These are phyloP conservation scores for Elmis aenea DNA, from an alignment of 2,888 invertebrate species.

Conservation along the genomic window DNA sequence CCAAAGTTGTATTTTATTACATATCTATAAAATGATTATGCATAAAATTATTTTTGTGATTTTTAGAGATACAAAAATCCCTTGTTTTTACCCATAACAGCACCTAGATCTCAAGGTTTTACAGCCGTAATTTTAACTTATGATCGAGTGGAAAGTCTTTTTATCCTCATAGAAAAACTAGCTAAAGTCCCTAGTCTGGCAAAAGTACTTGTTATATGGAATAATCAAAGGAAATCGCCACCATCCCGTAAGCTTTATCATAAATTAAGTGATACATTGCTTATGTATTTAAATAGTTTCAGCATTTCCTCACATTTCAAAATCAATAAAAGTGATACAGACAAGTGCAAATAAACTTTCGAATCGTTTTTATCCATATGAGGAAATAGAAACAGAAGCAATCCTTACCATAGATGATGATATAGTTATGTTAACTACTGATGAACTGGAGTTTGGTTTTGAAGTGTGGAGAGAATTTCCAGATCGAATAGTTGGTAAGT, in stretches of 20 bases:
- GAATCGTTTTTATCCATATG: conserved; percentile 93
- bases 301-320: conserved; percentile 82
- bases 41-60: conserved; percentile 9
- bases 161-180: conserved; percentile 77
- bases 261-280: too few relatives aligned
- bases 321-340: conserved; percentile 85
- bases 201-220: conserved; percentile 93
- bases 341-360: conserved; percentile 89
- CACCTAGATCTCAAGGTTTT: conserved; percentile 83
- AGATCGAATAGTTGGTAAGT: conserved; percentile 73
- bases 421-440: conserved; percentile 90
- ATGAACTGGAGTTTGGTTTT: conserved; percentile 92
- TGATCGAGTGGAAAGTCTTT: conserved; percentile 85
- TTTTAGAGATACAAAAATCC: conserved; percentile 64
- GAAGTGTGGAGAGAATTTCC: conserved; percentile 97
- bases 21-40: not conserved
- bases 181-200: conserved; percentile 83
- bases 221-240: conserved; percentile 87
- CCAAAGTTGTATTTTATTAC: too few relatives aligned
- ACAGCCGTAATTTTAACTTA: conserved; percentile 95
- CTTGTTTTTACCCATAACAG: conserved; percentile 80
- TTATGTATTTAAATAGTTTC: conserved; percentile 54
- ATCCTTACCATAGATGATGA: conserved; percentile 94
- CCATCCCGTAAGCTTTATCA: conserved; percentile 66
- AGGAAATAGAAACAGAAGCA: conserved; percentile 95